These are phyloP conservation scores for Mycteria americana DNA, from an alignment of 2,797 vertebrate genomes.

Conservation along the genomic window DNA sequence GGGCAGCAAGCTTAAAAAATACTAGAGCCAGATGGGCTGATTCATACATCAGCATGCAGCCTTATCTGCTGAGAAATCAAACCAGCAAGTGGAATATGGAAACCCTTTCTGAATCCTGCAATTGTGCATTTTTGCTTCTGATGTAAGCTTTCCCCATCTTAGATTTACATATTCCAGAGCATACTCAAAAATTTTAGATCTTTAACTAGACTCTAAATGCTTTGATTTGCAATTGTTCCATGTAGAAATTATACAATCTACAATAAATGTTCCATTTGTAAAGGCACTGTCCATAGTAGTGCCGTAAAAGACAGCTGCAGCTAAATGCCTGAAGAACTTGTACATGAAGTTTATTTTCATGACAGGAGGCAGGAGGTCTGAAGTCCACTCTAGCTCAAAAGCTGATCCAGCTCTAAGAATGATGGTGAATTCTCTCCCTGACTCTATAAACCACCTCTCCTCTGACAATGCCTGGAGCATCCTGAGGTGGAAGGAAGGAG, in stretches of 20 bases:
- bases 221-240: not conserved
- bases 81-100: not conserved
- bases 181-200: not conserved
- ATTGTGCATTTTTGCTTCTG: not conserved
- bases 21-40: slow-evolving; percentile 39
- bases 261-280: not conserved
- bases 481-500: not conserved
- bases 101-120: not conserved
- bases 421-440: not conserved
- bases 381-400: not conserved
- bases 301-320: not conserved
- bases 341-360: not conserved
- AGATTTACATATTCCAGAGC: not conserved
- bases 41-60: not conserved
- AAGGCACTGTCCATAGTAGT: not conserved
- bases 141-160: not conserved
- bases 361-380: not conserved
- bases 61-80: slow-evolving; percentile 37
- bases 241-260: not conserved
- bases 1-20: slow-evolving; percentile 23
- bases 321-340: not conserved
- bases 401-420: not conserved
- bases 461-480: not conserved
- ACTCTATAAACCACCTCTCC: not conserved
- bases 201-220: not conserved